phyloP scores from a whole-genome alignment of 2,797 vertebrate species.

The Crocodylus rhombifer region DNA sequence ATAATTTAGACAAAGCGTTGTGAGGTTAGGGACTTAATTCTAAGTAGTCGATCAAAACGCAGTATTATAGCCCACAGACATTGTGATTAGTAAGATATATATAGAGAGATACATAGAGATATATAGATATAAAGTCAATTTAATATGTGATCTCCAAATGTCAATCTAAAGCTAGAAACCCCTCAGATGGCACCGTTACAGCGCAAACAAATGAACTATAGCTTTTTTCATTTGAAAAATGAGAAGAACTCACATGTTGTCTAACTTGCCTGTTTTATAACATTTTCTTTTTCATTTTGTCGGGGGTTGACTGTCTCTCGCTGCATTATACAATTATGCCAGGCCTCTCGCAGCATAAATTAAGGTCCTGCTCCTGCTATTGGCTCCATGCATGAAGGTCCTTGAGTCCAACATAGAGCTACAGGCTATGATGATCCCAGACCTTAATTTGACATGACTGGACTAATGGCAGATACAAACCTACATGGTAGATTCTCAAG shows the following conservation, averaged over 20 bases:
- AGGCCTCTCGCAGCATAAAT: not conserved
- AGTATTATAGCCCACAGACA: not conserved
- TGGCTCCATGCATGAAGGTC: not conserved
- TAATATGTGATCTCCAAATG: not conserved
- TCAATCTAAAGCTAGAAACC: not conserved
- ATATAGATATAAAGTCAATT: not conserved
- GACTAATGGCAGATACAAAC: slow-evolving; percentile 43
- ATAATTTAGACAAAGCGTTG: not conserved
- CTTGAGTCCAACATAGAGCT: not conserved
- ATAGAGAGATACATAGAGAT: not conserved
- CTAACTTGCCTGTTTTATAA: not conserved
- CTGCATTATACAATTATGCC: not conserved
- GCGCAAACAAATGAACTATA: not conserved
- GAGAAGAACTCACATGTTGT: not conserved
- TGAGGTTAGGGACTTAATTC: slow-evolving; percentile 5
- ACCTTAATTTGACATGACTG: slow-evolving; percentile 31
- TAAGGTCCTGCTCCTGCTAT: not conserved
- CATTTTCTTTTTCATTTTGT: not conserved
- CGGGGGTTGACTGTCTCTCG: not conserved
- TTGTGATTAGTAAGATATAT: not conserved
- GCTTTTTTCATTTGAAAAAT: not conserved
- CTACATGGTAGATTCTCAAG: slow-evolving; percentile 18
- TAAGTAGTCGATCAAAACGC: not conserved
- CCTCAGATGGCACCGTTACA: not conserved
- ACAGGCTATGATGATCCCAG: slow-evolving; percentile 30